Percentiles rank a stretch among this genome's conserved stretches.
phyloP scores from a whole-genome alignment of 1,140 invertebrate genomes.

The Trachymyrmex septentrionalis region DNA sequence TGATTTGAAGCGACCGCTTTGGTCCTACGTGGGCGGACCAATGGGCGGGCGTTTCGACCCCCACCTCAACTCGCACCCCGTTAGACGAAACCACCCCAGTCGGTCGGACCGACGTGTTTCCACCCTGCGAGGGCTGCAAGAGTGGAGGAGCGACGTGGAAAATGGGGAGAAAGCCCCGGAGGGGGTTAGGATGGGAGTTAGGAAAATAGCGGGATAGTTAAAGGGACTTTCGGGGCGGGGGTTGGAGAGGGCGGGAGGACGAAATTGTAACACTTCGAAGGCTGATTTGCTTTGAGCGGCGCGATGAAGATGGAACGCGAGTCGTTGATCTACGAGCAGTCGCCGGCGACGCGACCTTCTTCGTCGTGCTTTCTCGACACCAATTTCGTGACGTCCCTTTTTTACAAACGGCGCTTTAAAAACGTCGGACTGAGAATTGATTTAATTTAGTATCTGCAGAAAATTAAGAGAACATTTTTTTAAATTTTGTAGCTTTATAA shows the following conservation, averaged over 20 bases:
- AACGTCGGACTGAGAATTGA: background rate
- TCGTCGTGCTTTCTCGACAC: slow-evolving; percentile 33
- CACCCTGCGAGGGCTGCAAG: slow-evolving; percentile 60
- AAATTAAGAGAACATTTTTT: background rate
- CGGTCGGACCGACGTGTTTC: slow-evolving; percentile 69
- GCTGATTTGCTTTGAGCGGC: slow-evolving; percentile 78
- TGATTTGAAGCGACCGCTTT: slow-evolving; percentile 81
- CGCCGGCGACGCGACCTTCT: slow-evolving; percentile 38
- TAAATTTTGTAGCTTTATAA: background rate
- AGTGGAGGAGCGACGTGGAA: slow-evolving; percentile 69
- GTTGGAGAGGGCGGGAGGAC: slow-evolving; percentile 44
- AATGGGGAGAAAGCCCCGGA: slow-evolving; percentile 70
- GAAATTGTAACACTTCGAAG: slow-evolving; percentile 79
- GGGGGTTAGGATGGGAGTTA: slow-evolving; percentile 77
- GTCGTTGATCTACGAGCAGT: slow-evolving; percentile 38
- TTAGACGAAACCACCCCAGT: slow-evolving; percentile 38
- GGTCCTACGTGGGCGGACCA: slow-evolving; percentile 70
- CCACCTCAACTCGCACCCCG: slow-evolving; percentile 40
- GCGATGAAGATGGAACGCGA: slow-evolving; percentile 65
- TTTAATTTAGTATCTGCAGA: slow-evolving; percentile 1
- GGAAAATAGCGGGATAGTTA: slow-evolving; percentile 83
- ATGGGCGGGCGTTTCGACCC: slow-evolving; percentile 72
- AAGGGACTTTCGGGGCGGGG: slow-evolving; percentile 73
- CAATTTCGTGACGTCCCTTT: slow-evolving; percentile 19
- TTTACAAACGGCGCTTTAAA: slow-evolving; percentile 6